Evolutionary conservation across 2,888 invertebrate genomes (phyloP).

Genomic region (Petrolisthes manimaculis): DNA sequence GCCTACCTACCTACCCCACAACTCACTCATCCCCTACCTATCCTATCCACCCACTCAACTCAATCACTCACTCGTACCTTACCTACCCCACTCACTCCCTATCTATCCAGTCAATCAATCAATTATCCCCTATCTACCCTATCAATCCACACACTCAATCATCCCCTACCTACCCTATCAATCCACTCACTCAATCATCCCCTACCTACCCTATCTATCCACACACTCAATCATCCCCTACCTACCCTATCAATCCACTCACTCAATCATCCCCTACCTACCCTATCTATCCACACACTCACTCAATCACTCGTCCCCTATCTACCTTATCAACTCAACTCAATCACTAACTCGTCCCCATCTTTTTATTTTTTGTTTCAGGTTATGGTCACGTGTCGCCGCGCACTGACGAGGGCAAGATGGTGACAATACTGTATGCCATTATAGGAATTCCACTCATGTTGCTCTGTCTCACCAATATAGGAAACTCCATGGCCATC

Average conservation of each 20-base stretch:
- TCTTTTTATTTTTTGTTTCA: conserved; percentile 48
- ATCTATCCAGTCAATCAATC: neutral
- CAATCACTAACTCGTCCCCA: conserved; percentile 68
- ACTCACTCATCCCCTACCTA: neutral
- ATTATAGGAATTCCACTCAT: conserved; percentile 88
- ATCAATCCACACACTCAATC: neutral
- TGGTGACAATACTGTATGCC: conserved; percentile 88
- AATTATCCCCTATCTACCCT: neutral
- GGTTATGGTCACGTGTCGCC: conserved; percentile 49
- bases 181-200: neutral
- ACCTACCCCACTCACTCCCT: neutral
- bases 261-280: conserved; percentile 53
- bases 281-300: neutral
- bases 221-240: conserved; percentile 72
- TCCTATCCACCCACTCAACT: neutral
- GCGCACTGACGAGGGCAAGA: conserved; percentile 82
- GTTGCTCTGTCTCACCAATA: conserved; percentile 85
- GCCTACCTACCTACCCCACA: neutral
- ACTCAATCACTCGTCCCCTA: neutral
- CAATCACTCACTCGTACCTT: neutral
- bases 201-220: conserved; percentile 44
- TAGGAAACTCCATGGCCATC: conserved; percentile 85
- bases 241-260: conserved; percentile 73
- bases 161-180: neutral
- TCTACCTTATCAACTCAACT: conserved; percentile 67